phyloP scores from a whole-genome alignment of 2,113 vertebrate species.

The Urocynchramus pylzowi region DNA sequence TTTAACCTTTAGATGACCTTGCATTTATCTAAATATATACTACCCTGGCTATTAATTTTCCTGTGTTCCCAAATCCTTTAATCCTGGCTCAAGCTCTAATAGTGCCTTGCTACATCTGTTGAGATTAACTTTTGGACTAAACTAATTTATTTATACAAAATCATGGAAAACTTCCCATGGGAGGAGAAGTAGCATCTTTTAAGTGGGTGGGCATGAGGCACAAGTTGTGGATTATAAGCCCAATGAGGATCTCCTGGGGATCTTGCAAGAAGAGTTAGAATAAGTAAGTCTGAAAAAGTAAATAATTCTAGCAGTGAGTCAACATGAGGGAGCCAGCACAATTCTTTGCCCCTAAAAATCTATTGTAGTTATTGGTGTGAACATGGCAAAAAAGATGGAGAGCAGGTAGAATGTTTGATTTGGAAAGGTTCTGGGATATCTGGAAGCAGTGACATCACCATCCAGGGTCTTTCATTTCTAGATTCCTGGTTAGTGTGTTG shows the following conservation, averaged over 20 bases:
- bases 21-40: conserved; percentile 13
- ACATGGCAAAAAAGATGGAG: neutral
- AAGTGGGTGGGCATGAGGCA: neutral
- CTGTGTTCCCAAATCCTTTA: conserved; percentile 23
- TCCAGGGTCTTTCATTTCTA: neutral
- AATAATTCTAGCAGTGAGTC: neutral
- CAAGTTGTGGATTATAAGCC: neutral
- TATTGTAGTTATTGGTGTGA: neutral
- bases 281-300: neutral
- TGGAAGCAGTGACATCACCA: neutral
- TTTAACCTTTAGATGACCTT: conserved; percentile 36
- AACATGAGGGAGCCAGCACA: neutral
- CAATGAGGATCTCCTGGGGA: neutral
- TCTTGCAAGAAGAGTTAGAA: neutral
- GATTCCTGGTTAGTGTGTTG: neutral
- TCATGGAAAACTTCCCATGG: neutral
- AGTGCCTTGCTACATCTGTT: conserved; percentile 2
- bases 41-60: conserved; percentile 23
- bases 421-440: neutral
- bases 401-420: neutral
- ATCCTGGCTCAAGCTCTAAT: conserved; percentile 31
- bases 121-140: conserved; percentile 31
- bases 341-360: neutral
- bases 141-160: conserved; percentile 23
- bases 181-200: neutral